Evolutionary conservation across 2,113 vertebrate species (phyloP).

Genomic region (Mixornis gularis): DNA sequence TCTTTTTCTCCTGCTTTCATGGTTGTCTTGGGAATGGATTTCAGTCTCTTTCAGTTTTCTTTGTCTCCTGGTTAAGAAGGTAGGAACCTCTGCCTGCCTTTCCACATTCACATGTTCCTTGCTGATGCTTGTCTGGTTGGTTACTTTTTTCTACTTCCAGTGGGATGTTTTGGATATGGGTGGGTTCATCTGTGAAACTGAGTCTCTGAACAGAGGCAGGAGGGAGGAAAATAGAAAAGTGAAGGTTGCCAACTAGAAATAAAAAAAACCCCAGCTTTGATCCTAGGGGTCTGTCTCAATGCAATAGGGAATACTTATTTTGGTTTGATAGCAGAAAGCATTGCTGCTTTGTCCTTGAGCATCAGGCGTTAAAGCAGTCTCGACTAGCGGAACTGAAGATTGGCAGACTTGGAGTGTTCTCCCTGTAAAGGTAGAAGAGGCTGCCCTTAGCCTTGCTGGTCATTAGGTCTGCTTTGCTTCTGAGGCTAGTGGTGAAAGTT

Average conservation of each 20-base stretch:
- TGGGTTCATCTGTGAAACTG: not conserved
- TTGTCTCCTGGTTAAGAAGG: not conserved
- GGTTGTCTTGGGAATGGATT: not conserved
- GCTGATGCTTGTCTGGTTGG: not conserved
- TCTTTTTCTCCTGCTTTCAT: not conserved
- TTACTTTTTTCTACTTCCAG: not conserved
- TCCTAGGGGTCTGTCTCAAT: not conserved
- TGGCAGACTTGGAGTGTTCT: not conserved
- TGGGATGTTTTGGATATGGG: not conserved
- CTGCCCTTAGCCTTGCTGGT: not conserved
- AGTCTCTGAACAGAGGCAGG: not conserved
- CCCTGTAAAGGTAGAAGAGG: accelerated
- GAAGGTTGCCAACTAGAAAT: not conserved
- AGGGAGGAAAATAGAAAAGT: not conserved
- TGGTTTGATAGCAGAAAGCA: not conserved
- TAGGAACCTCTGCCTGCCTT: not conserved
- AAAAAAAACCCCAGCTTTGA: accelerated
- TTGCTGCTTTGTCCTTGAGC: not conserved
- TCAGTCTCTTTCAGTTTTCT: not conserved
- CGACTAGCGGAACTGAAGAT: not conserved
- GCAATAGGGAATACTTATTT: not conserved
- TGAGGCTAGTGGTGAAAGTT: not conserved
- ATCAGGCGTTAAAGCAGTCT: not conserved
- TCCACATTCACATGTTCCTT: not conserved
- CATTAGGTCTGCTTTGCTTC: not conserved